These are phyloP conservation scores for Leucoptera coffeella DNA, from an alignment of 2,888 invertebrate species.

Conservation along the genomic window DNA sequence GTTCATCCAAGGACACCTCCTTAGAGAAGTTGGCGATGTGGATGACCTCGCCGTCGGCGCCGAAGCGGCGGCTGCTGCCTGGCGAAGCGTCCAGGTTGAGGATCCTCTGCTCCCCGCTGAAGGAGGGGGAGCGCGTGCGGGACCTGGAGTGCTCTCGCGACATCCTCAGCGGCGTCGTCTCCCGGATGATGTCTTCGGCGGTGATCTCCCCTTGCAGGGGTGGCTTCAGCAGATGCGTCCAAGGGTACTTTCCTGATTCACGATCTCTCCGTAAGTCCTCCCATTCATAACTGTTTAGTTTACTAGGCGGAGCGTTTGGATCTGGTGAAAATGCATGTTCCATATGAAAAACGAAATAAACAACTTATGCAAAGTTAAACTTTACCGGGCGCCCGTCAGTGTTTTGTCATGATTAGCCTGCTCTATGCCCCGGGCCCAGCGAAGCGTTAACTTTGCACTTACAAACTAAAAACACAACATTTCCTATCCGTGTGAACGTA, in stretches of 20 bases:
- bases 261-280: constrained; percentile 68
- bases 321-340: constrained; percentile 51
- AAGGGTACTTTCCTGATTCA: constrained; percentile 70
- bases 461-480: constrained; percentile 46
- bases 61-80: constrained; percentile 40
- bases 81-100: constrained; percentile 43
- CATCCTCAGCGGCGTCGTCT: constrained; percentile 40
- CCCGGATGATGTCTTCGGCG: constrained; percentile 42
- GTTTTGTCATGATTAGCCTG: too few species aligned
- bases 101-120: constrained; percentile 28
- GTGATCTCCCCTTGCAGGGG: constrained; percentile 48
- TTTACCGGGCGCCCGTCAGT: too few species aligned
- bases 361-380: constrained; percentile 9
- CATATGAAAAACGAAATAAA: constrained; percentile 25
- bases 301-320: constrained; percentile 57
- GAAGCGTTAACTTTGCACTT: constrained; percentile 27
- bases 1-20: constrained; percentile 42
- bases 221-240: constrained; percentile 70
- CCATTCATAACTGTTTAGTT: constrained; percentile 75
- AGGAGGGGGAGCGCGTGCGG: constrained; percentile 33
- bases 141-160: constrained; percentile 40
- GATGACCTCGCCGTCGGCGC: constrained; percentile 38
- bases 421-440: constrained; percentile 21
- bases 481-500: constrained; percentile 40
- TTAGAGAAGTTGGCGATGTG: constrained; percentile 46